Conservation (phyloP, 2,797 vertebrate genomes). For the Myiotriccus ornatus region DNA sequence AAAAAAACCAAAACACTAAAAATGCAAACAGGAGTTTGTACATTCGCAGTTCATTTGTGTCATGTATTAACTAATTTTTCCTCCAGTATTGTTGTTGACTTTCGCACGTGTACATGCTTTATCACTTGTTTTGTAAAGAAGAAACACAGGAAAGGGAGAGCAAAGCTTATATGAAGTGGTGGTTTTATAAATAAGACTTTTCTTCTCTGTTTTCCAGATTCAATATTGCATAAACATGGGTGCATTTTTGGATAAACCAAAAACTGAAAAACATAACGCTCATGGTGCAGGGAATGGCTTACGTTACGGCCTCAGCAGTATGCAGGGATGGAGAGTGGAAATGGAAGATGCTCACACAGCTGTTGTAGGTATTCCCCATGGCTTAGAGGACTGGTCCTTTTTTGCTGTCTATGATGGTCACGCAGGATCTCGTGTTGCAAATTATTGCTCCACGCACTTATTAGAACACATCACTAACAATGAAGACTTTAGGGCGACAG, state of each 20-base stretch:
- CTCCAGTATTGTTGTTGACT: not conserved
- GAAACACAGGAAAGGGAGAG: not conserved
- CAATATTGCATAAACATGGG: constrained; percentile 90
- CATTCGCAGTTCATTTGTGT: not conserved
- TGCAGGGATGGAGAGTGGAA: constrained; percentile 99
- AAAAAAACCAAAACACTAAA: not conserved
- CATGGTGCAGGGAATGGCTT: constrained; percentile 93
- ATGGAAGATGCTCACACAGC: constrained; percentile 99
- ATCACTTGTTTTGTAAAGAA: not conserved
- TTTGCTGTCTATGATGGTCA: constrained; percentile 98
- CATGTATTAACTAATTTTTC: not conserved
- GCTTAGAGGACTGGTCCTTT: constrained; percentile 95
- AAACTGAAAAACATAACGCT: constrained; percentile 96
- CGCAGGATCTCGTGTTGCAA: constrained; percentile 94
- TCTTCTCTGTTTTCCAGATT: constrained; percentile 76
- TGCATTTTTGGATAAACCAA: constrained; percentile 99
- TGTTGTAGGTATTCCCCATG: constrained; percentile 90
- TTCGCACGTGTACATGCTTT: not conserved
- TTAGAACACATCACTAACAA: constrained; percentile 93
- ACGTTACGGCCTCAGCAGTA: constrained; percentile 95
- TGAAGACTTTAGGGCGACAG: constrained; percentile 88
- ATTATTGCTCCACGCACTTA: constrained; percentile 95
- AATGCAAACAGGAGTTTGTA: not conserved
- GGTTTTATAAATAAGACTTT: constrained; percentile 7
- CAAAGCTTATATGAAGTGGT: not conserved